These are phyloP conservation scores for Trachelus troglodyta DNA, from an alignment of 2,888 invertebrate genomes.

Conservation along the genomic window DNA sequence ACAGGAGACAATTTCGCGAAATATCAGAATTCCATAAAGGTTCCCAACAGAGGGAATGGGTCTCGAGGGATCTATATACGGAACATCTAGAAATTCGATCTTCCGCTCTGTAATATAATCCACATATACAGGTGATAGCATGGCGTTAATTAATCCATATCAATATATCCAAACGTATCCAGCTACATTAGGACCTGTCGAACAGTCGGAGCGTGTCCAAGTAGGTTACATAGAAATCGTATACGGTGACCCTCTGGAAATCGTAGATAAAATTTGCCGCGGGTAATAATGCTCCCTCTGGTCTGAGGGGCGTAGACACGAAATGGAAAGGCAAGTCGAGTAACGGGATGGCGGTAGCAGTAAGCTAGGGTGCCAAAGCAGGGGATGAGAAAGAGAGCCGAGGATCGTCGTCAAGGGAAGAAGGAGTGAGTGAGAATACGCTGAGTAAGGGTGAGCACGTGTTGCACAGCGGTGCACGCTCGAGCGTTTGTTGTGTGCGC, in stretches of 20 bases:
- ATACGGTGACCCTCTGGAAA: background rate
- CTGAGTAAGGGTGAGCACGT: slow-evolving; percentile 14
- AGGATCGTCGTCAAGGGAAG: background rate
- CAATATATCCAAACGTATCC: background rate
- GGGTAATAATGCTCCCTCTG: background rate
- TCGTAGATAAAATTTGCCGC: background rate
- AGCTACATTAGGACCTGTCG: no score
- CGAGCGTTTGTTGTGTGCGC: slow-evolving; percentile 16
- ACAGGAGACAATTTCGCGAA: background rate
- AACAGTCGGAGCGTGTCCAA: background rate
- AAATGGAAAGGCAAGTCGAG: background rate
- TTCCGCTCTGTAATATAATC: background rate
- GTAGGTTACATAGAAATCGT: background rate
- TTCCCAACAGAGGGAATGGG: background rate
- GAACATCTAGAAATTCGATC: background rate
- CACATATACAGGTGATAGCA: background rate
- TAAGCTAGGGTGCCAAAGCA: background rate
- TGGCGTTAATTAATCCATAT: background rate
- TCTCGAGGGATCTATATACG: background rate
- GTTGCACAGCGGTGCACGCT: slow-evolving; percentile 9
- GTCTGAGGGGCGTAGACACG: background rate
- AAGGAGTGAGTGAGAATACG: slow-evolving; percentile 6
- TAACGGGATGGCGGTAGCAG: background rate
- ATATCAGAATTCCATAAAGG: background rate
- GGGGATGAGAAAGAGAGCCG: background rate